Conservation (phyloP, 2,113 vertebrate species). For the Thamnaconus septentrionalis region DNA sequence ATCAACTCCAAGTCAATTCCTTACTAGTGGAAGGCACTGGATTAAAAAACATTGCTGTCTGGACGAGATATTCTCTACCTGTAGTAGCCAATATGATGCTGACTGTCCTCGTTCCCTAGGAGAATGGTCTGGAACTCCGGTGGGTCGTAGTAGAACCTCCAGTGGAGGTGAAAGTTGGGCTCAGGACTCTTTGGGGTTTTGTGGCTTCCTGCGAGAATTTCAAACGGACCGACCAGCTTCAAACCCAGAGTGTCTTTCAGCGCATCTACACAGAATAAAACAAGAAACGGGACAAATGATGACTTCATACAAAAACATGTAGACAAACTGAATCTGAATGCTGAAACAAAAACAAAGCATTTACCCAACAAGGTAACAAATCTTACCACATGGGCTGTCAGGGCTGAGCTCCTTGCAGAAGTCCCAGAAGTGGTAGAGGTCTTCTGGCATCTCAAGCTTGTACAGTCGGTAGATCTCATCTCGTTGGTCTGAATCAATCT, state of each 20-base stretch:
- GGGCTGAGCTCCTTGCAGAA: slow-evolving; percentile 85
- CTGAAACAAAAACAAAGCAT: too few relatives aligned
- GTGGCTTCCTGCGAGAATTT: slow-evolving; percentile 89
- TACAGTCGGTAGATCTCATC: slow-evolving; percentile 82
- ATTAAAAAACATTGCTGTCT: too few relatives aligned
- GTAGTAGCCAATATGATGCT: slow-evolving; percentile 96
- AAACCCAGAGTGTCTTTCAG: slow-evolving; percentile 83
- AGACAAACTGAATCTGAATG: background rate
- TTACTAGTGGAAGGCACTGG: too few relatives aligned
- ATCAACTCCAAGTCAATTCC: too few relatives aligned
- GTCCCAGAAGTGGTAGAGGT: slow-evolving; percentile 93
- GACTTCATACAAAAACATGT: background rate
- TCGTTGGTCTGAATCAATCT: slow-evolving; percentile 63
- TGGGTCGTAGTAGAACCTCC: slow-evolving; percentile 95
- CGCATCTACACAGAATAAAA: slow-evolving; percentile 76
- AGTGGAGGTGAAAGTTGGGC: slow-evolving; percentile 88
- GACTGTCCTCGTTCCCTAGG: slow-evolving; percentile 79
- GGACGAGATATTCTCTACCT: slow-evolving; percentile 74
- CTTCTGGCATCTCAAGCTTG: slow-evolving; percentile 86
- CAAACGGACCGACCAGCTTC: slow-evolving; percentile 90
- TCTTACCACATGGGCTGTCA: slow-evolving; percentile 84
- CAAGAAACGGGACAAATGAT: background rate
- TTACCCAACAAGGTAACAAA: background rate
- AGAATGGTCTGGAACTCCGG: slow-evolving; percentile 96
- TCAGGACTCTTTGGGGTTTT: slow-evolving; percentile 73